Base-by-base conservation (phyloP, 2,888 invertebrate genomes). In the Torymus auratus region DNA sequence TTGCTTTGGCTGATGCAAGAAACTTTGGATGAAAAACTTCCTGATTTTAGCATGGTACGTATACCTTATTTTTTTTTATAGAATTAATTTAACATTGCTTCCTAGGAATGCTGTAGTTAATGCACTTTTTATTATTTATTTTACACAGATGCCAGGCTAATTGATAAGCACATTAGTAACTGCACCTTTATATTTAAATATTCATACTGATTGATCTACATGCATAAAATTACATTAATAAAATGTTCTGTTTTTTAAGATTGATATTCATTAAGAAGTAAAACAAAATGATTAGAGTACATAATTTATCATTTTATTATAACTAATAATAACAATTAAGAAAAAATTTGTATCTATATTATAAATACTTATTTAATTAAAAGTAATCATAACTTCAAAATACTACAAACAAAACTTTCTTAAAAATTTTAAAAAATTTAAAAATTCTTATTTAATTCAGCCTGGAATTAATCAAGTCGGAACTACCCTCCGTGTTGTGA, bases 1-100 rank as follows among this genome's bases (percentile, higher is more conserved):
- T 88, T 88, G 89, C 89, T 89, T 89, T 89, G 88, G 88, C 89
- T 87, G 86, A 87, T 86, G 87, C 88, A 86, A 88, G 87, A 89
- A 85, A 84, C 83, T 86, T 82, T 88, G 88, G 88, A 89, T 87
- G 84, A 85, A 75, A 84, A 83, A 83, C 83, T 85, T 84, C 85
- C 86, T 83, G 86, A 84, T 86, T 88, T 86, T 86, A 85, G 89
- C 89, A 89, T 89, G 89, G 89, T 89, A 89, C 87, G 89, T 89
- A 89, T 87, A 79, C 85, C 79, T 85, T 85, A 83, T 68, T 86
- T 78, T 86, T 78, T 86, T 77, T 85, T 84, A 14, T 83, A 68
- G 81, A 81, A 80, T 76, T 72, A 23, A 53, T 64, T 67, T 81
- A 65, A 75, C 75, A 75, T 67, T 55, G 84, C 84, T 83, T 85